Conservation (phyloP, 1,140 invertebrate genomes). For the Fragariocoptes setiger region DNA sequence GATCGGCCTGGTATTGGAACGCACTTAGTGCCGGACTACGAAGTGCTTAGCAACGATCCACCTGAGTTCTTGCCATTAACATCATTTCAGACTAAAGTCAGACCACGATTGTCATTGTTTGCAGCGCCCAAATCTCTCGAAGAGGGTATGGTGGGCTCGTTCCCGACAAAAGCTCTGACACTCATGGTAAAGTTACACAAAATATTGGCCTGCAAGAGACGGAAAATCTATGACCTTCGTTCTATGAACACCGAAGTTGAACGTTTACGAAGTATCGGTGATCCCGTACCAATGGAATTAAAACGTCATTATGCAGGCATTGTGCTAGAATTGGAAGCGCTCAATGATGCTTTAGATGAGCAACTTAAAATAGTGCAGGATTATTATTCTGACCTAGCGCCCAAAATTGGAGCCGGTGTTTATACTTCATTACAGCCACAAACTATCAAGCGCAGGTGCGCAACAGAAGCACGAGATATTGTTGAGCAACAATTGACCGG, state of each 20-base stretch:
- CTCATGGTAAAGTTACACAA: conserved; percentile 56
- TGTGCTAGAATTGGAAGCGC: conserved; percentile 58
- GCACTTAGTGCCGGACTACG: conserved; percentile 80
- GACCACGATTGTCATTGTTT: conserved; percentile 20
- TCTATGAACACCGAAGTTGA: conserved; percentile 71
- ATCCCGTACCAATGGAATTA: conserved; percentile 44
- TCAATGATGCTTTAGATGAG: conserved; percentile 57
- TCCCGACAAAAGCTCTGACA: conserved; percentile 49
- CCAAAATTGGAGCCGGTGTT: conserved; percentile 34
- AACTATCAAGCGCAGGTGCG: conserved; percentile 49
- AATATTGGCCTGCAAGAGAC: conserved; percentile 46
- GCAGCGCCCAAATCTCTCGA: conserved; percentile 7
- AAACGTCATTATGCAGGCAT: conserved; percentile 56
- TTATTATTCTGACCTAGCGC: conserved; percentile 51
- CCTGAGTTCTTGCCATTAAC: conserved; percentile 60
- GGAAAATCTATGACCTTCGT: conserved; percentile 40
- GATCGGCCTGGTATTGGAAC: conserved; percentile 69
- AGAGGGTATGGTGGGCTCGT: conserved; percentile 32
- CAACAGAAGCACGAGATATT: conserved; percentile 42
- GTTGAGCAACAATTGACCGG: conserved; percentile 25
- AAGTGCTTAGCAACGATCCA: conserved; percentile 68
- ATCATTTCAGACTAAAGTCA: conserved; percentile 46
- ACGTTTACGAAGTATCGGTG: conserved; percentile 24
- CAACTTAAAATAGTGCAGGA: conserved; percentile 49
- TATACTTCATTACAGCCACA: conserved; percentile 32